phyloP scores from a whole-genome alignment of 2,113 vertebrate genomes.

The Circaetus gallicus region DNA sequence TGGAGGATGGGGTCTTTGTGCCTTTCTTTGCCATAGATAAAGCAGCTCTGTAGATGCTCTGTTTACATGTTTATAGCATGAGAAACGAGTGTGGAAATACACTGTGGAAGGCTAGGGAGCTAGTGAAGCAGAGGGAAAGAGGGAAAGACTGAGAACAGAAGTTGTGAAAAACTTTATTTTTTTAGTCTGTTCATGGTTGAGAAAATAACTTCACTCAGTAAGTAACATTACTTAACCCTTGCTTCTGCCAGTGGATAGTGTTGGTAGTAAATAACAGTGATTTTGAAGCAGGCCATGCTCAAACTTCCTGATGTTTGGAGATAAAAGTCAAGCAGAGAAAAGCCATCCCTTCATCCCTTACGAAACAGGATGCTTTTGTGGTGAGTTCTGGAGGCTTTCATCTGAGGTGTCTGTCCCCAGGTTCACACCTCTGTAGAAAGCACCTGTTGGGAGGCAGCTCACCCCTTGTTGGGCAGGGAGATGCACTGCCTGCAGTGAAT shows the following conservation, averaged over 20 bases:
- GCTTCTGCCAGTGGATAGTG: background rate
- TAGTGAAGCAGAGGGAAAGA: background rate
- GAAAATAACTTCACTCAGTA: background rate
- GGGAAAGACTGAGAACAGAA: background rate
- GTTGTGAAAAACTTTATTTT: background rate
- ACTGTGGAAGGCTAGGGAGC: background rate
- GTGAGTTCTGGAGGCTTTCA: background rate
- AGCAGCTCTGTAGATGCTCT: background rate
- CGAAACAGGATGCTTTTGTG: too few species aligned
- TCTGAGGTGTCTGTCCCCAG: too few species aligned
- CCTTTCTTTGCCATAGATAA: background rate
- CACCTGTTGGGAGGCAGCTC: background rate
- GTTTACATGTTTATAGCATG: background rate
- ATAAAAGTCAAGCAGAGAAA: background rate
- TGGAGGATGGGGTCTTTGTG: background rate
- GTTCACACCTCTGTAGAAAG: rapidly evolving
- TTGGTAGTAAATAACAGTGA: background rate
- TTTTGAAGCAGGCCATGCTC: background rate
- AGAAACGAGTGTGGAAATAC: background rate
- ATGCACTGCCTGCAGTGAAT: background rate
- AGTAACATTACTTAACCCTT: background rate
- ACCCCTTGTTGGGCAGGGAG: too few species aligned
- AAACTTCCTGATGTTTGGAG: background rate
- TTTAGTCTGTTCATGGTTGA: background rate
- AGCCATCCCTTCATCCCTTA: background rate